Conservation (phyloP, 2,113 vertebrate genomes). For the Poicephalus gulielmi region DNA sequence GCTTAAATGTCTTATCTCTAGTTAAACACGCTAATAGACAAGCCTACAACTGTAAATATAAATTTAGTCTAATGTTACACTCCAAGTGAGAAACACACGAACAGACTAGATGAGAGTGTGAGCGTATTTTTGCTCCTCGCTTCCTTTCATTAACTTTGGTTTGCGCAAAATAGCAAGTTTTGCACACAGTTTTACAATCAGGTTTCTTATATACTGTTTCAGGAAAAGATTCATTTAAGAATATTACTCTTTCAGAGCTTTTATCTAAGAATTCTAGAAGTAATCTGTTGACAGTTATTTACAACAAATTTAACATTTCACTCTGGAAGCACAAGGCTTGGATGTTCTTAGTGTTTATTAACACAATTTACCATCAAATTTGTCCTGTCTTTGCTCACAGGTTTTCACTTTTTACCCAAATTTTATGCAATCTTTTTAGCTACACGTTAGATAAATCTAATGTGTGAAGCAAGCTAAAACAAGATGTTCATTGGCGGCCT, state of each 20-base stretch:
- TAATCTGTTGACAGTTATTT: not conserved
- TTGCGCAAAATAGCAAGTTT: not conserved
- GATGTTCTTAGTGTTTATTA: not conserved
- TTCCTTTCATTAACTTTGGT: not conserved
- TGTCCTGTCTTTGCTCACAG: not conserved
- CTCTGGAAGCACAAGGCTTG: not conserved
- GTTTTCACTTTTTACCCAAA: constrained; percentile 28
- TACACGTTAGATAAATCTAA: not conserved
- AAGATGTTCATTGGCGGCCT: constrained; percentile 15
- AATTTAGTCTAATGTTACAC: not conserved
- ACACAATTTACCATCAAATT: not conserved
- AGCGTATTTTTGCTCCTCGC: not conserved
- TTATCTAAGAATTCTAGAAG: not conserved
- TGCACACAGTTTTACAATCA: not conserved
- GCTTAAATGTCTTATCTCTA: not conserved
- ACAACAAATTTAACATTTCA: not conserved
- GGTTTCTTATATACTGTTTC: not conserved
- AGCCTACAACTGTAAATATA: not conserved
- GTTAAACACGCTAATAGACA: constrained; percentile 11
- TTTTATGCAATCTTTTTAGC: not conserved
- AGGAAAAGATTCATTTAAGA: not conserved
- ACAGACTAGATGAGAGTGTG: not conserved
- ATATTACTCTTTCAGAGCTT: not conserved
- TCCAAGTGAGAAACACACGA: not conserved
- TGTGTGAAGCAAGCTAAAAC: constrained; percentile 56